phyloP scores from a whole-genome alignment of 2,888 invertebrate species.

The Cordylochernes scorpioides region DNA sequence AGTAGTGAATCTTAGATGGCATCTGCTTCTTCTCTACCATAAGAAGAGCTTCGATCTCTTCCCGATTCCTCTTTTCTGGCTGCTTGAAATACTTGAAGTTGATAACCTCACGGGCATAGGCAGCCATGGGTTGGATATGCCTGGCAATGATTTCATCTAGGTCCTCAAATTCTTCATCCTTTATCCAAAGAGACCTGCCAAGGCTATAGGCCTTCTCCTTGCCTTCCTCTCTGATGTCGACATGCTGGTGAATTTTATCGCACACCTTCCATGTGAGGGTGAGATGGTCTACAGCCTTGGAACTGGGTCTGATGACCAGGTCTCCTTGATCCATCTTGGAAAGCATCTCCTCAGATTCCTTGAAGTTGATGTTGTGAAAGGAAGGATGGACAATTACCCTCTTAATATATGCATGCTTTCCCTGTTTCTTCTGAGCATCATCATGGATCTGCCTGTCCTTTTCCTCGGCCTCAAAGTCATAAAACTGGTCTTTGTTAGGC shows the following conservation, averaged over 20 bases:
- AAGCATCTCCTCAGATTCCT: conserved; percentile 72
- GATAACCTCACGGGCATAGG: conserved; percentile 62
- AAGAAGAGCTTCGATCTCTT: conserved; percentile 59
- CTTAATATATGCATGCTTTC: conserved; percentile 61
- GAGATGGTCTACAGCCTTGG: conserved; percentile 58
- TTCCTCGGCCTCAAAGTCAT: conserved; percentile 59
- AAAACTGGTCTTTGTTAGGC: conserved; percentile 61
- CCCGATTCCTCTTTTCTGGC: conserved; percentile 45
- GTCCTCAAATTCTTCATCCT: conserved; percentile 70
- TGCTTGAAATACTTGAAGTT: conserved; percentile 68
- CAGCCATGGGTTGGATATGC: conserved; percentile 85
- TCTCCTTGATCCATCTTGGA: conserved; percentile 82
- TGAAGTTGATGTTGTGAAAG: conserved; percentile 83
- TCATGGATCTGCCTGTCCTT: conserved; percentile 47
- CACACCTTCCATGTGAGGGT: conserved; percentile 97
- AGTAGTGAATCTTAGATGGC: conserved; percentile 61
- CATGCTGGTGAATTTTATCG: conserved; percentile 77
- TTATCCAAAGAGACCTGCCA: conserved; percentile 58
- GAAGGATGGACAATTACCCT: conserved; percentile 89
- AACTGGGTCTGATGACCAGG: conserved; percentile 72
- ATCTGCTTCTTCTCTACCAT: conserved; percentile 68
- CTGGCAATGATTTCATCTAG: conserved; percentile 95
- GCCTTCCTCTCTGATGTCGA: conserved; percentile 78
- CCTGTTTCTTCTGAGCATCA: conserved; percentile 45
- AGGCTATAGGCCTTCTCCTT: conserved; percentile 88